Evolutionary conservation across 2,797 vertebrate genomes (phyloP).

Genomic region (Siniperca scherzeri): DNA sequence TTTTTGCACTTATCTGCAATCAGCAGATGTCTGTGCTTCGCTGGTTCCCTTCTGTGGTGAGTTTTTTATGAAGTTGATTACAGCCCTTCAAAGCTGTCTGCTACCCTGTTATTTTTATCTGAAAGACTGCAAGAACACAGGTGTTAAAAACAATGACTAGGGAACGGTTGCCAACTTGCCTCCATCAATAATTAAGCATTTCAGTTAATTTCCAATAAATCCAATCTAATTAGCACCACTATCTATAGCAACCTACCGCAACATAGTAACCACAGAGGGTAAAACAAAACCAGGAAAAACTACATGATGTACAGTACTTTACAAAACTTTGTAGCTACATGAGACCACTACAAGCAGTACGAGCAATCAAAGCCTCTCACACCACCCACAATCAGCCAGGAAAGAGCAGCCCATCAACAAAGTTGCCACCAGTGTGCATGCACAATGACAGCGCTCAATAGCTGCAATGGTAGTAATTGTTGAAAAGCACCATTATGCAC

Average conservation of each 20-base stretch:
- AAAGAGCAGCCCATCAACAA: constrained; percentile 26
- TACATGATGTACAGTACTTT: background rate
- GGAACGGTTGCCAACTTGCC: constrained; percentile 5
- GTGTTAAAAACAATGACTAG: constrained; percentile 43
- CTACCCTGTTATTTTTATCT: constrained; percentile 34
- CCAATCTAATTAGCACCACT: constrained; percentile 6
- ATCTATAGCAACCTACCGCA: background rate
- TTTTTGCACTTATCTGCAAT: constrained; percentile 15
- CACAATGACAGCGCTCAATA: constrained; percentile 41
- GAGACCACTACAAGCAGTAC: background rate
- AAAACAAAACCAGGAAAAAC: background rate
- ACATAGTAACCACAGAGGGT: background rate
- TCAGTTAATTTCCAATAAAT: constrained; percentile 21
- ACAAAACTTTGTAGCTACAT: constrained; percentile 24
- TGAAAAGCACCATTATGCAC: constrained; percentile 28
- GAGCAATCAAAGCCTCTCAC: constrained; percentile 30
- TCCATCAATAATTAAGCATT: constrained; percentile 30
- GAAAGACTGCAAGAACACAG: constrained; percentile 40
- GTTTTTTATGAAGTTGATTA: constrained; percentile 46
- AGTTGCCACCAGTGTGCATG: constrained; percentile 9
- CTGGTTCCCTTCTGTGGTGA: constrained; percentile 4
- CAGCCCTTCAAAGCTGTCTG: constrained; percentile 38
- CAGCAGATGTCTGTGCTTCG: constrained; percentile 4
- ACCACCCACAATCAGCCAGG: constrained; percentile 13
- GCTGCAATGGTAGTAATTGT: constrained; percentile 32